phyloP scores from a whole-genome alignment of 2,888 invertebrate species.

The Amiota communis region DNA sequence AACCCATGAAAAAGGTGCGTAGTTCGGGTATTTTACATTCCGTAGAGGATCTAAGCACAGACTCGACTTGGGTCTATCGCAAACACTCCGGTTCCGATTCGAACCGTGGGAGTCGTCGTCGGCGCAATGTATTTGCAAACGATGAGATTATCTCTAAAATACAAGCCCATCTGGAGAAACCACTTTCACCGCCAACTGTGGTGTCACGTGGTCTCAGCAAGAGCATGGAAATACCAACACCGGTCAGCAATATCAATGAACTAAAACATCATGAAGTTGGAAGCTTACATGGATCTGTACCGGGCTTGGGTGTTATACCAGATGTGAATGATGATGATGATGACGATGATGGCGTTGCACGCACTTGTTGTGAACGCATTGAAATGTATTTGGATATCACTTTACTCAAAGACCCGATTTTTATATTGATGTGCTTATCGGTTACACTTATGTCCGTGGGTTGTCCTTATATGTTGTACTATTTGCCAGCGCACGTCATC shows the following conservation, averaged over 20 bases:
- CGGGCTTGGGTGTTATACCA: slow-evolving; percentile 36
- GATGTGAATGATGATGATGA: slow-evolving; percentile 64
- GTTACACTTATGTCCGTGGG: slow-evolving; percentile 85
- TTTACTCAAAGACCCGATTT: slow-evolving; percentile 79
- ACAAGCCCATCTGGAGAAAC: slow-evolving; percentile 70
- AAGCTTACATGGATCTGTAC: slow-evolving; percentile 51
- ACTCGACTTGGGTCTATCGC: slow-evolving; percentile 84
- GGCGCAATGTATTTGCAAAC: slow-evolving; percentile 71
- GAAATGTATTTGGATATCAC: slow-evolving; percentile 80
- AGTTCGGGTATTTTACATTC: slow-evolving; percentile 83
- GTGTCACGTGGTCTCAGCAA: slow-evolving; percentile 72
- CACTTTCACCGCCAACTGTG: slow-evolving; percentile 66
- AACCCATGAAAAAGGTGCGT: slow-evolving; percentile 78
- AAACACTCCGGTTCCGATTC: slow-evolving; percentile 72
- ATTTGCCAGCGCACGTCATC: slow-evolving; percentile 83
- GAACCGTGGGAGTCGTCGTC: slow-evolving; percentile 71
- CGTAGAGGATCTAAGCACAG: slow-evolving; percentile 83
- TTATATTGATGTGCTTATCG: slow-evolving; percentile 81
- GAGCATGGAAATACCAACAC: slow-evolving; percentile 73
- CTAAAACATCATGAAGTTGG: slow-evolving; percentile 54
- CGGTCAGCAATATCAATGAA: slow-evolving; percentile 70
- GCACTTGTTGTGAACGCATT: slow-evolving; percentile 70
- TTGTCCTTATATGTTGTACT: slow-evolving; percentile 84
- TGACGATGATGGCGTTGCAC: slow-evolving; percentile 66
- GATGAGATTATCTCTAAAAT: slow-evolving; percentile 72